phyloP scores from a whole-genome alignment of 2,113 vertebrate genomes.

The Ictidomys tridecemlineatus region DNA sequence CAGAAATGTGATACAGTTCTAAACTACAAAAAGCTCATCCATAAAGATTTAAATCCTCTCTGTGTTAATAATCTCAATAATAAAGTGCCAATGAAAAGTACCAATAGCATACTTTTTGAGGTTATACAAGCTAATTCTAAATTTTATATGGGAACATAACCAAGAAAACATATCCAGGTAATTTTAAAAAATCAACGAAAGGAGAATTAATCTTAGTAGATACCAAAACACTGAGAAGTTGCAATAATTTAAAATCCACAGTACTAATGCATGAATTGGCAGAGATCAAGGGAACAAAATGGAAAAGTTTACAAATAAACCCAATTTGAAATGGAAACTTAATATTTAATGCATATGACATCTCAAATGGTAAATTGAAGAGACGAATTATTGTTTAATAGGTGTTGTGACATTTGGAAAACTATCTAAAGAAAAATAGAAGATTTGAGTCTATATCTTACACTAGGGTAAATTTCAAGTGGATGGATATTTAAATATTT shows the following conservation, averaged over 20 bases:
- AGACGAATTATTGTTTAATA: neutral
- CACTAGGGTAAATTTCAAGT: neutral
- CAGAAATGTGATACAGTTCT: neutral
- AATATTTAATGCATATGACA: neutral
- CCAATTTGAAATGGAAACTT: neutral
- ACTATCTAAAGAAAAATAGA: neutral
- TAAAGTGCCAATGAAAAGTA: neutral
- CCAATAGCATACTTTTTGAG: neutral
- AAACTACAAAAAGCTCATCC: neutral
- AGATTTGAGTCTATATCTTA: neutral
- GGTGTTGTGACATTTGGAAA: neutral
- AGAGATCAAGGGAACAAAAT: neutral
- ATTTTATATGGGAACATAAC: neutral
- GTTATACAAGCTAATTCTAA: neutral
- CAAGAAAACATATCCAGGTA: neutral
- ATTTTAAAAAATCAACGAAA: neutral
- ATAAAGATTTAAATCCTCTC: neutral
- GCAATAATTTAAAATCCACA: neutral
- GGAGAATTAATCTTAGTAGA: neutral
- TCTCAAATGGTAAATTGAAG: neutral
- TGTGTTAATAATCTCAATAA: neutral
- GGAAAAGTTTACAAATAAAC: neutral
- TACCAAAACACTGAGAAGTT: neutral
- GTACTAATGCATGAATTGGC: neutral
- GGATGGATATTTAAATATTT: neutral